phyloP scores from a whole-genome alignment of 2,797 vertebrate genomes.

The Linurgus olivaceus region DNA sequence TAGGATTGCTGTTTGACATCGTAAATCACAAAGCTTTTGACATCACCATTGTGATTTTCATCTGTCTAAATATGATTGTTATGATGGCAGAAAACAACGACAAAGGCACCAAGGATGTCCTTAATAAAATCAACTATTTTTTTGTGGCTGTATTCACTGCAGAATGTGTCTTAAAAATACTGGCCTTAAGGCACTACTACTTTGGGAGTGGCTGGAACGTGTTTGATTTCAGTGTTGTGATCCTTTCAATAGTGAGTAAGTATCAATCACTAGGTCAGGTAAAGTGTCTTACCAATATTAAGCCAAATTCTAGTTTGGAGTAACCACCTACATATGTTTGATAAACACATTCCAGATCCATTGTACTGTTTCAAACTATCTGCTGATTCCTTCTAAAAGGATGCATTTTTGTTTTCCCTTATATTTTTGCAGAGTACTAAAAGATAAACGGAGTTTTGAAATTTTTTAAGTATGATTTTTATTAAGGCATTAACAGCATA shows the following conservation, averaged over 20 bases:
- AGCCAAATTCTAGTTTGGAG: background rate
- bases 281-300: background rate
- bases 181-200: constrained; percentile 91
- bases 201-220: constrained; percentile 94
- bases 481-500: background rate
- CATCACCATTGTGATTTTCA: constrained; percentile 86
- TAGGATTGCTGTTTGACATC: constrained; percentile 88
- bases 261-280: background rate
- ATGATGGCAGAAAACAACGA: constrained; percentile 90
- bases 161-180: constrained; percentile 89
- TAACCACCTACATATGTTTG: background rate
- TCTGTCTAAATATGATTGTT: constrained; percentile 90
- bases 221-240: constrained; percentile 93
- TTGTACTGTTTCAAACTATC: background rate
- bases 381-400: background rate
- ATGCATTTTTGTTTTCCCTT: background rate
- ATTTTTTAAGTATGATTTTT: background rate
- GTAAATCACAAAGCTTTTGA: constrained; percentile 89
- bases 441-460: fast-evolving
- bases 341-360: background rate
- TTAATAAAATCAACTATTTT: constrained; percentile 85
- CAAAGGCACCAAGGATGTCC: constrained; percentile 32
- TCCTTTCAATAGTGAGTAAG: constrained; percentile 93
- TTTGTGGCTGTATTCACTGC: constrained; percentile 89
- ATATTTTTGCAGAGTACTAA: background rate